These are phyloP conservation scores for Scelioninae gen. 1 DNA, from an alignment of 2,888 invertebrate species.

Conservation along the genomic window DNA sequence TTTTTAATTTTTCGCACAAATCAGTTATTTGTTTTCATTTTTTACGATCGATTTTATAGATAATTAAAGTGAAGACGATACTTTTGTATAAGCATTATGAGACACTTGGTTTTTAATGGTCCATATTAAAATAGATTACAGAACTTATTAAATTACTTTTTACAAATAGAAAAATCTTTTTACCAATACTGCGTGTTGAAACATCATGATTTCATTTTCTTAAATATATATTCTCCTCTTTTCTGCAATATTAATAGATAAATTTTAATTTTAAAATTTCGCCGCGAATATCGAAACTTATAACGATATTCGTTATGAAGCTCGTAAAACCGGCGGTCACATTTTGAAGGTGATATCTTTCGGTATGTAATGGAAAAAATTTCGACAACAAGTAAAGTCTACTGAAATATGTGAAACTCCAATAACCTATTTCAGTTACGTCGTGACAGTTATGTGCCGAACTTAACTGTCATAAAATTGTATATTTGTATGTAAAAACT, in stretches of 20 bases:
- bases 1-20: too few relatives aligned
- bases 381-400: constrained; percentile 8
- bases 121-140: too few relatives aligned
- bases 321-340: background rate
- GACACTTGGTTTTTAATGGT: too few relatives aligned
- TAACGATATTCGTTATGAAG: background rate
- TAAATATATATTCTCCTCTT: too few relatives aligned
- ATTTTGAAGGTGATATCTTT: background rate
- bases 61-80: too few relatives aligned
- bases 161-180: too few relatives aligned
- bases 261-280: background rate
- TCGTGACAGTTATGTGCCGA: constrained; percentile 15
- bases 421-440: constrained; percentile 17
- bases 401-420: constrained; percentile 2
- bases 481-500: constrained; percentile 35
- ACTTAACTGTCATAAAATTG: constrained; percentile 28
- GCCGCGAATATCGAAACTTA: background rate
- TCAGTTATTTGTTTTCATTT: too few relatives aligned
- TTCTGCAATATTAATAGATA: background rate
- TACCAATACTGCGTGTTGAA: too few relatives aligned
- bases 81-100: too few relatives aligned
- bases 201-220: too few relatives aligned
- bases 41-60: too few relatives aligned
- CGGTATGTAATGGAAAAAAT: constrained; percentile 8
- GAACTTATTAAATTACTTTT: too few relatives aligned